phyloP scores from a whole-genome alignment of 92 coral and sea anemone genomes.

The Micromussa lordhowensis region DNA sequence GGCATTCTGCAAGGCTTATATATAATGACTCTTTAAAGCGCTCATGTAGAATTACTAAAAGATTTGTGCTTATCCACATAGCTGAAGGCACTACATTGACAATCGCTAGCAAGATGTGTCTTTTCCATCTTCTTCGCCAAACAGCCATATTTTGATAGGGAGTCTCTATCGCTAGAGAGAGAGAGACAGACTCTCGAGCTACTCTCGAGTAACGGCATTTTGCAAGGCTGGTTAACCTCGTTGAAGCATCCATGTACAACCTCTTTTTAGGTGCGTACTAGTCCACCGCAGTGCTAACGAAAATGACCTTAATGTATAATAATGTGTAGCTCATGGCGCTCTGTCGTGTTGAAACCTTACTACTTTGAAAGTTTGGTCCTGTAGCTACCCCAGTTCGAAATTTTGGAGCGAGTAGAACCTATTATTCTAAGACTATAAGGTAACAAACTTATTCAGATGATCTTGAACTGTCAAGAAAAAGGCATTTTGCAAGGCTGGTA shows the following conservation, averaged over 20 bases:
- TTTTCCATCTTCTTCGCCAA: too few species aligned
- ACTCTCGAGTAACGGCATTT: constrained; percentile 14
- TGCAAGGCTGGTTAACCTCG: neutral
- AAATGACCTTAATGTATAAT: too few species aligned
- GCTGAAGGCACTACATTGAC: neutral
- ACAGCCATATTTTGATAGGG: too few species aligned
- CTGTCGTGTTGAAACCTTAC: neutral
- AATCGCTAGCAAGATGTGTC: neutral
- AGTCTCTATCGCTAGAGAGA: too few species aligned
- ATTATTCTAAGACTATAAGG: too few species aligned
- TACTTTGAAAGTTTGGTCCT: too few species aligned
- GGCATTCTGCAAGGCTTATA: constrained; percentile 6
- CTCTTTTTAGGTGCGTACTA: neutral
- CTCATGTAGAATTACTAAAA: neutral
- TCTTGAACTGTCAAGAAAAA: neutral
- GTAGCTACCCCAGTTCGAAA: too few species aligned
- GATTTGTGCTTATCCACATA: neutral
- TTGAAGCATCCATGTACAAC: neutral
- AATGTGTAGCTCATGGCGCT: neutral
- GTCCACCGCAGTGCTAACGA: too few species aligned
- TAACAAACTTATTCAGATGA: neutral
- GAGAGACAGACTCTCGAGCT: too few species aligned
- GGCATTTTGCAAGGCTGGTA: neutral
- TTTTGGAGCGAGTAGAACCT: too few species aligned
- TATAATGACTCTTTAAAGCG: neutral